Evolutionary conservation across 1,140 invertebrate species (phyloP).

Genomic region (Ips typographus): DNA sequence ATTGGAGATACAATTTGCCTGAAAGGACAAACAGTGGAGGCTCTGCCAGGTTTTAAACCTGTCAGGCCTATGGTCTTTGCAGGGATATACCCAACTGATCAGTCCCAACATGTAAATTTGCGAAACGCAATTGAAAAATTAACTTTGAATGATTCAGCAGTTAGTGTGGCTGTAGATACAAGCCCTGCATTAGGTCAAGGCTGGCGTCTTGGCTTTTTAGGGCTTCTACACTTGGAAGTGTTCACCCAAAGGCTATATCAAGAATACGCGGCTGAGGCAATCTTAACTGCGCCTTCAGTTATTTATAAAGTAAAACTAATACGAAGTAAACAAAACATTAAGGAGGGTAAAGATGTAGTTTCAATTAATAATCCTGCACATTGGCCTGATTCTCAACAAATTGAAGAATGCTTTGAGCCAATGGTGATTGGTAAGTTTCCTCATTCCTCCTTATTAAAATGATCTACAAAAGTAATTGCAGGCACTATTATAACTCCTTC

Average conservation of each 20-base stretch:
- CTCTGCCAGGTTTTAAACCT: slow-evolving; percentile 67
- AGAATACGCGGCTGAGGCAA: slow-evolving; percentile 85
- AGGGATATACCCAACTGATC: slow-evolving; percentile 90
- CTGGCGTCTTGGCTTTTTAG: slow-evolving; percentile 91
- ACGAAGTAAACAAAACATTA: slow-evolving; percentile 62
- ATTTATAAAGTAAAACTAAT: slow-evolving; percentile 84
- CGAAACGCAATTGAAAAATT: slow-evolving; percentile 87
- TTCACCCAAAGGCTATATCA: slow-evolving; percentile 92
- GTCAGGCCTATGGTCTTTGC: slow-evolving; percentile 92
- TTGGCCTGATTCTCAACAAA: slow-evolving; percentile 69
- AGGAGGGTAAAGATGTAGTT: slow-evolving; percentile 61
- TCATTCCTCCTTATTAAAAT: background rate
- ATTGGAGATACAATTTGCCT: slow-evolving; percentile 86
- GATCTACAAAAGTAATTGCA: slow-evolving; percentile 16
- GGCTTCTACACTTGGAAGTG: slow-evolving; percentile 94
- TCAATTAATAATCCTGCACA: slow-evolving; percentile 83
- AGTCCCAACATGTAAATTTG: slow-evolving; percentile 75
- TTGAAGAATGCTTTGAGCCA: slow-evolving; percentile 83
- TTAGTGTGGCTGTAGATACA: slow-evolving; percentile 74
- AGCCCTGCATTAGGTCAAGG: slow-evolving; percentile 93
- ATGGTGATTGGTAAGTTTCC: slow-evolving; percentile 66
- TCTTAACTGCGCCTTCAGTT: slow-evolving; percentile 92
- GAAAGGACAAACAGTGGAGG: slow-evolving; percentile 56
- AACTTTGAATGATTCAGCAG: slow-evolving; percentile 91
- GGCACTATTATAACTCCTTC: slow-evolving; percentile 89